These are phyloP conservation scores for Polydesmus complanatus DNA, from an alignment of 2,888 invertebrate species.

Conservation along the genomic window DNA sequence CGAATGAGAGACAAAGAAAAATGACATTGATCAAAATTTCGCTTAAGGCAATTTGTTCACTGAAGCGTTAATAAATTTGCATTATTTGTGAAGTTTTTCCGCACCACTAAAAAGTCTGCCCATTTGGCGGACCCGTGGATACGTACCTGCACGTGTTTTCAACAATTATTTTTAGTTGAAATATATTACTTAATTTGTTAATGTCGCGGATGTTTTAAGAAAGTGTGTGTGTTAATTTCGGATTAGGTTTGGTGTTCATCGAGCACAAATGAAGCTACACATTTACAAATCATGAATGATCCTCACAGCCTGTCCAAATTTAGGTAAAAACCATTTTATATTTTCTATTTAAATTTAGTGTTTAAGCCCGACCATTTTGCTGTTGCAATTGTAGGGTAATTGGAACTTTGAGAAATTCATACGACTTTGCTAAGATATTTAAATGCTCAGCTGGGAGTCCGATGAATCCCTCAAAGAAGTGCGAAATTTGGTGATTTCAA, in stretches of 20 bases:
- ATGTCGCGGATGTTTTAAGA: too few species aligned
- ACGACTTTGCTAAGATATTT: constrained; percentile 68
- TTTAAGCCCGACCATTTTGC: background rate
- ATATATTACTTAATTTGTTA: too few species aligned
- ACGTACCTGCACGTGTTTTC: too few species aligned
- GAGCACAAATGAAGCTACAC: constrained; percentile 64
- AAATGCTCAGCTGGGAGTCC: constrained; percentile 54
- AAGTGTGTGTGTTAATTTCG: too few species aligned
- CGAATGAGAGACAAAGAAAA: too few species aligned
- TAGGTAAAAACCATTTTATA: constrained; percentile 26
- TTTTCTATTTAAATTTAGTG: background rate
- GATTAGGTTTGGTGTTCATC: constrained; percentile 75
- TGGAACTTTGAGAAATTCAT: constrained; percentile 70
- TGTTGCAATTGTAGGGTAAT: constrained; percentile 45
- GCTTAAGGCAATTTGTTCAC: too few species aligned
- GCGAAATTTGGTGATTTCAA: constrained; percentile 81
- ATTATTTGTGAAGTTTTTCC: too few species aligned
- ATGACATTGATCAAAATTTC: too few species aligned
- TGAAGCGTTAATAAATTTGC: too few species aligned
- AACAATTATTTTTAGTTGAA: too few species aligned
- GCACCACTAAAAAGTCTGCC: too few species aligned
- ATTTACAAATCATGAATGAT: constrained; percentile 81
- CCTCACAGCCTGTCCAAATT: constrained; percentile 79
- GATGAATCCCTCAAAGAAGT: constrained; percentile 75
- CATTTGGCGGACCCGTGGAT: too few species aligned